Percentiles rank a stretch among this genome's conserved stretches.
These are phyloP conservation scores for Leptura quadrifasciata DNA, from an alignment of 2,888 invertebrate genomes.

Conservation along the genomic window DNA sequence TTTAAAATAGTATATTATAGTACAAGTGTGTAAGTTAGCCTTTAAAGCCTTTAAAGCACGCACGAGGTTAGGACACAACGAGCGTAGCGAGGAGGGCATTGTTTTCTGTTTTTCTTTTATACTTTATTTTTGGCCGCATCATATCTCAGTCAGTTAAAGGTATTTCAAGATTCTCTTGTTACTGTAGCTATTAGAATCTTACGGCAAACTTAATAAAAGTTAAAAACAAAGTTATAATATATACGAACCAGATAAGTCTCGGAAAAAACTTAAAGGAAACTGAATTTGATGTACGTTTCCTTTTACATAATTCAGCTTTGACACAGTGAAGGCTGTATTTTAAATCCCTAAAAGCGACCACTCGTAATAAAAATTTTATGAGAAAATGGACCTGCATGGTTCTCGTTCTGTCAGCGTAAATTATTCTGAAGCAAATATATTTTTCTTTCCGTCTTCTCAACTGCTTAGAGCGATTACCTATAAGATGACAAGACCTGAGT, in stretches of 20 bases:
- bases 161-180: neutral
- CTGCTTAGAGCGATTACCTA: neutral
- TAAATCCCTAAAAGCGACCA: conserved; percentile 3
- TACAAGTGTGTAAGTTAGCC: too few relatives aligned
- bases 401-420: neutral
- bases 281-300: conserved; percentile 5
- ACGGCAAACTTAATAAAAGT: neutral
- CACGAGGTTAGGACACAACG: too few relatives aligned
- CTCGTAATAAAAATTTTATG: conserved; percentile 7
- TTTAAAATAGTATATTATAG: too few relatives aligned
- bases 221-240: neutral
- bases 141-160: neutral
- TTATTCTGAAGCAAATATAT: neutral
- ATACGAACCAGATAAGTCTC: neutral
- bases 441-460: neutral
- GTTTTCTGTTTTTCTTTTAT: too few relatives aligned
- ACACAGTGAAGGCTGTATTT: neutral
- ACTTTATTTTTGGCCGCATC: neutral
- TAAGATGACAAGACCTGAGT: too few relatives aligned
- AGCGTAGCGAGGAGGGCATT: too few relatives aligned
- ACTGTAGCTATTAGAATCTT: neutral
- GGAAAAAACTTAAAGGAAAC: neutral
- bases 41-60: too few relatives aligned
- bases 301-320: conserved; percentile 7
- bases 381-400: neutral